These are phyloP conservation scores for Drosophila mimetica DNA, from an alignment of 2,888 invertebrate genomes.

Conservation along the genomic window DNA sequence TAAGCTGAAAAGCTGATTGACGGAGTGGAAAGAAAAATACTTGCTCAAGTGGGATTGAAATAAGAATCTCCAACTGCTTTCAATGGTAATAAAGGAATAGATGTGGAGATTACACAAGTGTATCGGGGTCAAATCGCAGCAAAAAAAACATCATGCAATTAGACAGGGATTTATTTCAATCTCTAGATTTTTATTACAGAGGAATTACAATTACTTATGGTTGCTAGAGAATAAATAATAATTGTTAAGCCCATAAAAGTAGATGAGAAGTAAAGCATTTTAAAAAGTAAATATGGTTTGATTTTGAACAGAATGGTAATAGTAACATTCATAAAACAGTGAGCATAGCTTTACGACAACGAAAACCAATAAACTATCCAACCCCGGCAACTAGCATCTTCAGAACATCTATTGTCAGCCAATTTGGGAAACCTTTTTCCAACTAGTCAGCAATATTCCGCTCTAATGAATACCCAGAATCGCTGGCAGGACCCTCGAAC, in stretches of 20 bases:
- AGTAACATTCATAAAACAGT: neutral
- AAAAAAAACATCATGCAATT: conserved; percentile 2
- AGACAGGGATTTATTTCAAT: conserved; percentile 1
- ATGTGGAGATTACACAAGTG: neutral
- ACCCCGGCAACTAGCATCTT: neutral
- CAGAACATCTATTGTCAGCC: conserved; percentile 32
- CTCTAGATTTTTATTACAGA: neutral
- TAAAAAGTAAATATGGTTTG: neutral
- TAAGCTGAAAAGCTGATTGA: conserved; percentile 45
- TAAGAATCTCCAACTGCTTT: neutral
- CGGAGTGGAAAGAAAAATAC: conserved; percentile 16
- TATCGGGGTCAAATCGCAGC: neutral
- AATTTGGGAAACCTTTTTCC: conserved; percentile 5
- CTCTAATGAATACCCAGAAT: conserved; percentile 18
- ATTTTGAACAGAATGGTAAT: too few species aligned
- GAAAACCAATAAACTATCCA: neutral
- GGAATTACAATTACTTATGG: neutral
- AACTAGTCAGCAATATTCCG: conserved; percentile 28
- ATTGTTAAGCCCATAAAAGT: neutral
- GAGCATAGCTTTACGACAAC: neutral
- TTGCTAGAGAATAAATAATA: too few species aligned
- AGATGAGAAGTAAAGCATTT: neutral
- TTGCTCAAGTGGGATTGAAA: conserved; percentile 5
- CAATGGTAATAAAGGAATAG: neutral
- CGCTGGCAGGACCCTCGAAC: conserved; percentile 17